A percentile compares a stretch with the other conserved stretches of the same genome.
Conservation (phyloP, 2,113 vertebrate genomes). For the Calonectris borealis region DNA sequence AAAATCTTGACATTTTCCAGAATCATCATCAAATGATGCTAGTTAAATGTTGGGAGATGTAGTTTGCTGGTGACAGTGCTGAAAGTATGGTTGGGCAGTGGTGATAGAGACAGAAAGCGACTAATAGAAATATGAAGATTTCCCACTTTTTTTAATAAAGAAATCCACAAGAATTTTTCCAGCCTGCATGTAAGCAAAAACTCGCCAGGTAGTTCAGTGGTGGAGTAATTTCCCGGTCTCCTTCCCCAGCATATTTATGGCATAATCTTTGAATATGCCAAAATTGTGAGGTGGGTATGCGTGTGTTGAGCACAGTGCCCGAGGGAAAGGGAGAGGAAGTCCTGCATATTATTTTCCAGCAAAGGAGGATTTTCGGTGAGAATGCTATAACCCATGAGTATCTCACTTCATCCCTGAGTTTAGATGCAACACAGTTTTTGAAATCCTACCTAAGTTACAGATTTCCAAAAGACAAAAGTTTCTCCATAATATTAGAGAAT, state of each 20-base stretch:
- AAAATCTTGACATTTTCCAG: background rate
- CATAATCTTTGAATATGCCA: background rate
- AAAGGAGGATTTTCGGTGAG: background rate
- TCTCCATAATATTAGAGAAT: background rate
- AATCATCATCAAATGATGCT: background rate
- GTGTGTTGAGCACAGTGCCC: no score
- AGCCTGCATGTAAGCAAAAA: background rate
- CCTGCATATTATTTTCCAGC: background rate
- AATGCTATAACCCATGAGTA: background rate
- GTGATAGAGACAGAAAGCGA: background rate
- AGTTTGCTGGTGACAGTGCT: background rate
- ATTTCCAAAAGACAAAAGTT: background rate
- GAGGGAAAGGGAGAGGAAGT: background rate
- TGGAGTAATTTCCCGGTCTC: background rate
- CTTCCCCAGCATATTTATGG: background rate
- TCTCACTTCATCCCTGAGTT: background rate
- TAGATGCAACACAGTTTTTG: background rate
- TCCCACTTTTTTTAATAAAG: background rate
- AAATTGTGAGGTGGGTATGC: background rate
- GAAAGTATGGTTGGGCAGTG: background rate
- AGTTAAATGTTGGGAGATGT: background rate
- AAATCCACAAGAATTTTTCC: background rate
- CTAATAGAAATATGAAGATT: background rate
- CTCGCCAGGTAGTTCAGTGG: background rate
- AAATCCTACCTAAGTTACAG: background rate